Conservation (phyloP, 2,113 vertebrate species). For the Ornithorhynchus anatinus region DNA sequence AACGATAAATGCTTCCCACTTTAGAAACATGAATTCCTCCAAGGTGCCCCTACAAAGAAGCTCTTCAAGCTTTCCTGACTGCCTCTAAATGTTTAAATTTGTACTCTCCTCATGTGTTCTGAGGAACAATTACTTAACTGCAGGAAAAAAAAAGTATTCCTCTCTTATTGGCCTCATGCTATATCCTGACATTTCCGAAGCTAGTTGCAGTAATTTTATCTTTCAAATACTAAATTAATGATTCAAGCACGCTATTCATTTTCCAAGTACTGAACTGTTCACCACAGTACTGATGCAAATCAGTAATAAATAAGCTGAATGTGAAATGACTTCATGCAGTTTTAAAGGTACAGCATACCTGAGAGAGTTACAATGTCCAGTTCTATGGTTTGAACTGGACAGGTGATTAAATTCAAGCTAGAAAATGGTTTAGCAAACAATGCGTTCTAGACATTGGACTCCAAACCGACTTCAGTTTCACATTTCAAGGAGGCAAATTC, state of each 20-base stretch:
- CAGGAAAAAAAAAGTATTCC: slow-evolving; percentile 28
- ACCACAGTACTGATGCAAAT: slow-evolving; percentile 26
- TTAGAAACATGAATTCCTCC: slow-evolving; percentile 38
- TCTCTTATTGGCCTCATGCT: slow-evolving; percentile 17
- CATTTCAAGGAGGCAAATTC: background rate
- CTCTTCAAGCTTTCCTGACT: slow-evolving; percentile 36
- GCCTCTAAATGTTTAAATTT: slow-evolving; percentile 57
- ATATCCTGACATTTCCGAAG: slow-evolving; percentile 38
- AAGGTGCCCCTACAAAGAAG: slow-evolving; percentile 26
- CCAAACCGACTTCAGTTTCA: slow-evolving; percentile 10
- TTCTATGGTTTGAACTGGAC: background rate
- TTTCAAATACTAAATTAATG: slow-evolving; percentile 45
- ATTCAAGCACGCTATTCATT: slow-evolving; percentile 24
- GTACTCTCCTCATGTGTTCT: slow-evolving; percentile 18
- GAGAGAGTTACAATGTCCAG: slow-evolving; percentile 10
- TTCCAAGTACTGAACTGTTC: slow-evolving; percentile 30
- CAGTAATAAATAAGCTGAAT: slow-evolving; percentile 40
- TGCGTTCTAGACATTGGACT: background rate
- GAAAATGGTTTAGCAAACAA: slow-evolving; percentile 15
- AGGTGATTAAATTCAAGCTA: slow-evolving; percentile 28
- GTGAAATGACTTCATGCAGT: slow-evolving; percentile 17
- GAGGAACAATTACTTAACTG: slow-evolving; percentile 48
- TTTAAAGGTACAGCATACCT: slow-evolving; percentile 36
- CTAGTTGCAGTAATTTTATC: slow-evolving; percentile 41
- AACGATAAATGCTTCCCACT: slow-evolving; percentile 42